Evolutionary conservation across 2,797 vertebrate species (phyloP).

Genomic region (Sorex maritimensis): DNA sequence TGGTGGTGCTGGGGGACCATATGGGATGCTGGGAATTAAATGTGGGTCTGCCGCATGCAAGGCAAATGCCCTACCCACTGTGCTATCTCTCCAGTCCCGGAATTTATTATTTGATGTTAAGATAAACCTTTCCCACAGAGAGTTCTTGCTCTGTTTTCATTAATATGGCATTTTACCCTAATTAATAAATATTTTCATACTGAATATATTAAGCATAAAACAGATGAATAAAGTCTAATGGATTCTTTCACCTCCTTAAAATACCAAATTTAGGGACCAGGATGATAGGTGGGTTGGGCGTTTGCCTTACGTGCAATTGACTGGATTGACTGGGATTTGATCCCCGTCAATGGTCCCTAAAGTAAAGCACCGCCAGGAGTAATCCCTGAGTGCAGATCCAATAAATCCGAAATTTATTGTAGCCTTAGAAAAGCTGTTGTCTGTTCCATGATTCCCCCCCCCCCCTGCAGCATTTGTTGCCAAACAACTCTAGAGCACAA

Average conservation of each 20-base stretch:
- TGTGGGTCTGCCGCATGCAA: too few relatives aligned
- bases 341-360: too few relatives aligned
- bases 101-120: constrained; percentile 56
- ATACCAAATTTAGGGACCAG: background rate
- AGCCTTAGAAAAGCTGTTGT: constrained; percentile 55
- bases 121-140: constrained; percentile 24
- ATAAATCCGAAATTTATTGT: background rate
- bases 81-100: too few relatives aligned
- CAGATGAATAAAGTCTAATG: constrained; percentile 38
- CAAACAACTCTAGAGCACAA: background rate
- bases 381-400: too few relatives aligned
- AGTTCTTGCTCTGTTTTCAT: constrained; percentile 41
- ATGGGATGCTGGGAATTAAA: too few relatives aligned
- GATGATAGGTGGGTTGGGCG: too few relatives aligned
- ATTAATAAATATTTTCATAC: constrained; percentile 55
- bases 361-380: too few relatives aligned
- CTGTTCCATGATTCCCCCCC: background rate
- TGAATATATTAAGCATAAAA: constrained; percentile 55
- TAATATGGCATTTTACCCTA: constrained; percentile 38
- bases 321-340: too few relatives aligned
- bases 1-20: too few relatives aligned
- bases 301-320: too few relatives aligned
- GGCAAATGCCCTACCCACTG: too few relatives aligned
- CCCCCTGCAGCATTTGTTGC: too few relatives aligned
- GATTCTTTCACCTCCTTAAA: constrained; percentile 39